Percentiles rank a stretch among this genome's conserved stretches.
These are phyloP conservation scores for Eudemis profundana DNA, from an alignment of 2,888 invertebrate species.

Conservation along the genomic window DNA sequence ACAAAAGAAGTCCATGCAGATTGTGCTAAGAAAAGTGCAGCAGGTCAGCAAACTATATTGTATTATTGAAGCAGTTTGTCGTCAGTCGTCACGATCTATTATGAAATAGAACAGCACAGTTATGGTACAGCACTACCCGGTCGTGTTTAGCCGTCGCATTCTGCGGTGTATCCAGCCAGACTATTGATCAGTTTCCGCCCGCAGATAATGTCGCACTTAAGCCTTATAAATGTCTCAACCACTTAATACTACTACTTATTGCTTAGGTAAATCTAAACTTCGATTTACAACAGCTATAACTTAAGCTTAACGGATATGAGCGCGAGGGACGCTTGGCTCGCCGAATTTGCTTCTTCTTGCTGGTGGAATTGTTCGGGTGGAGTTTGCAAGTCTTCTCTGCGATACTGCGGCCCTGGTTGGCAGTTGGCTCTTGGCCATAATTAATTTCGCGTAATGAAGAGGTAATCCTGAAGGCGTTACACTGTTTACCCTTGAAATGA, in stretches of 20 bases:
- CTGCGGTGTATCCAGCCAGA: neutral
- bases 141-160: neutral
- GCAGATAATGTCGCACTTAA: neutral
- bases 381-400: neutral
- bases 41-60: too few species aligned
- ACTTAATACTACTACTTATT: constrained; percentile 35
- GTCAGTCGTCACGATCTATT: neutral
- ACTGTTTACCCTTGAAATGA: neutral
- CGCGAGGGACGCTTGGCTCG: neutral
- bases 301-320: constrained; percentile 25
- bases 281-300: constrained; percentile 38
- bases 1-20: too few species aligned
- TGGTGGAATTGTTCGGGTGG: constrained; percentile 10
- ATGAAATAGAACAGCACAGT: too few species aligned
- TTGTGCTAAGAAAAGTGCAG: too few species aligned
- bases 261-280: constrained; percentile 31
- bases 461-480: neutral
- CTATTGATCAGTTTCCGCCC: constrained; percentile 24
- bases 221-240: constrained; percentile 22
- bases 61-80: too few species aligned
- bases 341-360: constrained; percentile 10
- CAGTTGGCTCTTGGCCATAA: constrained; percentile 21
- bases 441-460: neutral
- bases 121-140: too few species aligned
- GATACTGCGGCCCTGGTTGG: constrained; percentile 6